Conservation (phyloP, 2,797 vertebrate species). For the Astyanax mexicanus region DNA sequence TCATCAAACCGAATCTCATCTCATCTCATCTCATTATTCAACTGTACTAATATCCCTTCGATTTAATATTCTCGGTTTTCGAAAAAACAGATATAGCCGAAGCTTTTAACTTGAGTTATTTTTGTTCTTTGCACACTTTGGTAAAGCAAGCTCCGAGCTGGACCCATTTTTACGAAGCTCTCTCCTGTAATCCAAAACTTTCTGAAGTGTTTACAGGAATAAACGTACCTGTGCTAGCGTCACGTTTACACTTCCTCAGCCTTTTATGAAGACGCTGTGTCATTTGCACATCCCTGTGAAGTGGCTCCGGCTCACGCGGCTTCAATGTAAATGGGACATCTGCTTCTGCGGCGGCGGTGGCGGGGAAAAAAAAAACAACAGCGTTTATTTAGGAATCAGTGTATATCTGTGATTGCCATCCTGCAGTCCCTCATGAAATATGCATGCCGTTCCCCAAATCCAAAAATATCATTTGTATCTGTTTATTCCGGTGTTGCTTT, state of each 20-base stretch:
- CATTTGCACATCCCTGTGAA: conserved; percentile 34
- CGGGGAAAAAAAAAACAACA: not conserved
- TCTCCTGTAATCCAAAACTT: not conserved
- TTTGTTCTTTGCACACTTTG: not conserved
- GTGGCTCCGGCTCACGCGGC: not conserved
- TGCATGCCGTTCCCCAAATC: conserved; percentile 63
- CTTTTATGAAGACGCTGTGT: conserved; percentile 29
- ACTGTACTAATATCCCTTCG: no score
- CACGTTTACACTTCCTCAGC: not conserved
- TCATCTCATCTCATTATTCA: no score
- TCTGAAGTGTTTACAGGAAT: conserved; percentile 4
- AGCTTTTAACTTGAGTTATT: not conserved
- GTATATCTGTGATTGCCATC: conserved; percentile 60
- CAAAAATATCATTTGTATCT: conserved; percentile 42
- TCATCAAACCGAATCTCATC: no score
- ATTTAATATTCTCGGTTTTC: no score
- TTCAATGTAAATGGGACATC: conserved; percentile 26
- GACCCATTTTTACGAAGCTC: not conserved
- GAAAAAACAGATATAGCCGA: no score
- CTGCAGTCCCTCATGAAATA: conserved; percentile 67
- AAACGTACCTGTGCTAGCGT: not conserved
- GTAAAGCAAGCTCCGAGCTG: not conserved
- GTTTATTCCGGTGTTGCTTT: conserved; percentile 13
- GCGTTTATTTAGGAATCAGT: conserved; percentile 31
- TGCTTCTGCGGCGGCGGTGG: not conserved